A percentile compares a stretch with the other conserved stretches of the same genome.
Conservation (phyloP, 1,140 invertebrate genomes). For the Drosophila nannoptera region DNA sequence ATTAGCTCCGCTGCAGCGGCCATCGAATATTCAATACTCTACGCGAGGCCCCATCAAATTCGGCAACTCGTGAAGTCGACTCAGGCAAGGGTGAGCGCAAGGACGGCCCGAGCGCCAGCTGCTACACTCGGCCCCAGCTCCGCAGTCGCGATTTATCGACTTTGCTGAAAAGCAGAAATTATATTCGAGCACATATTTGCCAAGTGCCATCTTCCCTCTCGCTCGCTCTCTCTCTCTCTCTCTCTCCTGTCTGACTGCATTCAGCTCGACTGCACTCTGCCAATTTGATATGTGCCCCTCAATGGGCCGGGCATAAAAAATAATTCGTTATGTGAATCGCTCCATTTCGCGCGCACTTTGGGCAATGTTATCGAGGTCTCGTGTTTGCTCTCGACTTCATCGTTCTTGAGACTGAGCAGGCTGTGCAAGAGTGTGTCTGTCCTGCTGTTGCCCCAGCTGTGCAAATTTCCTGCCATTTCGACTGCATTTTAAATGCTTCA, state of each 20-base stretch:
- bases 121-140: slow-evolving; percentile 1
- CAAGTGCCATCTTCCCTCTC: slow-evolving; percentile 1
- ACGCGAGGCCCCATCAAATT: background rate
- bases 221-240: background rate
- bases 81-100: background rate
- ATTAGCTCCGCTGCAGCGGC: slow-evolving; percentile 36
- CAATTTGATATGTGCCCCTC: slow-evolving; percentile 42
- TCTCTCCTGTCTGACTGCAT: slow-evolving; percentile 13
- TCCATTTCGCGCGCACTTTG: slow-evolving; percentile 18
- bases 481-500: slow-evolving; percentile 51
- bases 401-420: slow-evolving; percentile 4
- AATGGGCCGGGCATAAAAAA: slow-evolving; percentile 42
- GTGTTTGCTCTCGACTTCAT: slow-evolving; percentile 15
- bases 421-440: too few relatives aligned
- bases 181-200: slow-evolving; percentile 37
- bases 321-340: slow-evolving; percentile 49
- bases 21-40: background rate
- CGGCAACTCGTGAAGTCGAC: background rate
- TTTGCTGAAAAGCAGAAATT: slow-evolving; percentile 37
- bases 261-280: slow-evolving; percentile 43
- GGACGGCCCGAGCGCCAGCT: slow-evolving; percentile 15
- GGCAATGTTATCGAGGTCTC: background rate
- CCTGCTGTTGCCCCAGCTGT: slow-evolving; percentile 3
- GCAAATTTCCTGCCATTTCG: slow-evolving; percentile 33
- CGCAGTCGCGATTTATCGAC: slow-evolving; percentile 39